A percentile compares a stretch with the other conserved stretches of the same genome.
phyloP scores from a whole-genome alignment of 1,140 invertebrate genomes.

The Macrobrachium nipponense region DNA sequence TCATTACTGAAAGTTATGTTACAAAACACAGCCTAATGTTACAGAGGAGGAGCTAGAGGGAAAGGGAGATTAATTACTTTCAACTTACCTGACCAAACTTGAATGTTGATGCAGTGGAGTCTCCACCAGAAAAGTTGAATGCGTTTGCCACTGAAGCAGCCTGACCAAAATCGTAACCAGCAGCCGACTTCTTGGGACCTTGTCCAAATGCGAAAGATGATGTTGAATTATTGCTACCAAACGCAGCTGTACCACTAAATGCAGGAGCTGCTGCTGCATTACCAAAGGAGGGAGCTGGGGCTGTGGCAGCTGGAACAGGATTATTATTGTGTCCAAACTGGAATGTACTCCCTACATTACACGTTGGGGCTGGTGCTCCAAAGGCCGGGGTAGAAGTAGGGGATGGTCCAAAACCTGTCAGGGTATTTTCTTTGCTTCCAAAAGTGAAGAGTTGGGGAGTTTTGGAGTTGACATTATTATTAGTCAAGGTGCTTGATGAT shows the following conservation, averaged over 20 bases:
- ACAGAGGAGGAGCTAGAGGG: too few species aligned
- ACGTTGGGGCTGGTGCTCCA: conserved; percentile 48
- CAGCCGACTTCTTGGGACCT: conserved; percentile 49
- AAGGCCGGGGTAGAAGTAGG: conserved; percentile 48
- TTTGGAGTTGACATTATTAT: conserved; percentile 38
- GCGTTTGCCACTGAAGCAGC: conserved; percentile 23
- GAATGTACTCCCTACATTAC: conserved; percentile 43
- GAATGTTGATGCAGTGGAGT: conserved; percentile 26
- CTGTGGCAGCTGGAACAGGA: conserved; percentile 43
- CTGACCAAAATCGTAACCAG: conserved; percentile 61
- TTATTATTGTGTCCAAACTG: conserved; percentile 57
- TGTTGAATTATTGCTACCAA: conserved; percentile 46
- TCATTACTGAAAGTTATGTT: too few species aligned
- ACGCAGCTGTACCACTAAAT: conserved; percentile 51
- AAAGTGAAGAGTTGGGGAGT: conserved; percentile 37
- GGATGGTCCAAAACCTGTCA: conserved; percentile 43
- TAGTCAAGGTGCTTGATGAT: conserved; percentile 5
- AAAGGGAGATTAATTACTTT: not conserved
- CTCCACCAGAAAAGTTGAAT: conserved; percentile 49
- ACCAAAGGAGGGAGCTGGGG: conserved; percentile 48
- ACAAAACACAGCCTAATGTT: too few species aligned
- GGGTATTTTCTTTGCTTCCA: conserved; percentile 48
- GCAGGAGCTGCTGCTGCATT: conserved; percentile 44
- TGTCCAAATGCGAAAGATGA: conserved; percentile 54
- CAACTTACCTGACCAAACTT: conserved; percentile 59